Evolutionary conservation across 2,888 invertebrate species (phyloP), one percentile per base, ranked within the genome.

Genomic region (Parnassius orleans): DNA sequence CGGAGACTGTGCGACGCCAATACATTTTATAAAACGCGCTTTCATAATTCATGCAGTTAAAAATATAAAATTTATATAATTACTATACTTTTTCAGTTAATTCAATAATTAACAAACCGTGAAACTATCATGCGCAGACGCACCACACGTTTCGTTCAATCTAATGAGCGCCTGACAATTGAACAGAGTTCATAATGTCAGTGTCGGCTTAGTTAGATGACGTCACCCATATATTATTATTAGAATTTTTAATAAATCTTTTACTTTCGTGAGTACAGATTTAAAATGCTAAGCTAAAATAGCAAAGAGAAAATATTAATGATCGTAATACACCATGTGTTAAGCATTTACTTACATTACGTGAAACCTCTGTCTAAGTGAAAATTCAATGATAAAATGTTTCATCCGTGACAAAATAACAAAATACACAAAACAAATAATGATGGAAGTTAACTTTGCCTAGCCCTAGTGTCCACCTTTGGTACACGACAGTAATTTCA

Each of bases 1-100:
- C 79, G 66, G 78, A 88, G 87, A 85, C 87, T 70, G 62, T 52
- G 75, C 72, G 86, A 80, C 86, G 84, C 83, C 86, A 72, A 77
- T 76, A 73, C 70, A 79, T 79, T 85, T 84, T 82, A 84, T 42
- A 19, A 57, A 57, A 59, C 44, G 46, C 79, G 2, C n/a, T 14
- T 12, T 78, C 19, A 57, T 63, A 54, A 65, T 65, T 62, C 64
- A 66, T 63, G 63, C 61, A 64, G 56, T 60, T 53, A 14, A 48
- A 14, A 14, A 14, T 48, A 48, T 53, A 64, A 61, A 63, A 59
- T 52, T 9, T 44, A 59, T 47, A 44, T 19, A 58, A 41, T 53
- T 15, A 54, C 47, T 43, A 15, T 14, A 53, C 46, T 43, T 41
- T 44, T 47, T 43, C 10, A 44, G 24, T 24, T 24, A 50, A 53